These are phyloP conservation scores for Varanus salvator DNA, from an alignment of 2,113 vertebrate genomes.

Conservation along the genomic window DNA sequence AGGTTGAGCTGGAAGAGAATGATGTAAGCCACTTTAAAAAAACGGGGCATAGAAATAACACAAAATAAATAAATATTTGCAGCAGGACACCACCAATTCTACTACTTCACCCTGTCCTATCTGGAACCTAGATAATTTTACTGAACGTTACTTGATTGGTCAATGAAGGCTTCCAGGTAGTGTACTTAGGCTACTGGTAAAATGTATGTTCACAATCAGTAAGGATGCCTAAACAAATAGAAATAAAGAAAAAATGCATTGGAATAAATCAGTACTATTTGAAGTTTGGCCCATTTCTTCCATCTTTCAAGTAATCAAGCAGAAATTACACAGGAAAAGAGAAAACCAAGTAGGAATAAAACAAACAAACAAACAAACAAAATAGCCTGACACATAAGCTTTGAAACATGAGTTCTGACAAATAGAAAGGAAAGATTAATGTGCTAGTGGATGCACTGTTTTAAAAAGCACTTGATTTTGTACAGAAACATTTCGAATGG, in stretches of 20 bases:
- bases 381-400: constrained; percentile 39
- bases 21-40: too few relatives aligned
- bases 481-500: constrained; percentile 33
- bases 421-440: constrained; percentile 59
- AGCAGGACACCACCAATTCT: neutral
- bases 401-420: constrained; percentile 55
- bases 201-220: neutral
- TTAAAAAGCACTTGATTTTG: constrained; percentile 1
- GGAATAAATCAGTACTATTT: constrained; percentile 26
- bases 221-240: neutral
- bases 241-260: neutral
- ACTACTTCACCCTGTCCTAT: neutral
- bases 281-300: neutral
- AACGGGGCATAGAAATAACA: too few relatives aligned
- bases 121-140: neutral
- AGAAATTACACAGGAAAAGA: constrained; percentile 41
- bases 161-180: neutral
- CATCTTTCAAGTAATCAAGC: constrained; percentile 2
- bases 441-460: constrained; percentile 32
- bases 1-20: too few relatives aligned
- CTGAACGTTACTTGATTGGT: neutral
- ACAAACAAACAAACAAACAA: constrained; percentile 28
- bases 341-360: constrained; percentile 39
- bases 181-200: neutral
- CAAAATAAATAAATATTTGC: too few relatives aligned